Base-by-base conservation (phyloP, 2,113 vertebrate genomes). In the Penelope pileata region DNA sequence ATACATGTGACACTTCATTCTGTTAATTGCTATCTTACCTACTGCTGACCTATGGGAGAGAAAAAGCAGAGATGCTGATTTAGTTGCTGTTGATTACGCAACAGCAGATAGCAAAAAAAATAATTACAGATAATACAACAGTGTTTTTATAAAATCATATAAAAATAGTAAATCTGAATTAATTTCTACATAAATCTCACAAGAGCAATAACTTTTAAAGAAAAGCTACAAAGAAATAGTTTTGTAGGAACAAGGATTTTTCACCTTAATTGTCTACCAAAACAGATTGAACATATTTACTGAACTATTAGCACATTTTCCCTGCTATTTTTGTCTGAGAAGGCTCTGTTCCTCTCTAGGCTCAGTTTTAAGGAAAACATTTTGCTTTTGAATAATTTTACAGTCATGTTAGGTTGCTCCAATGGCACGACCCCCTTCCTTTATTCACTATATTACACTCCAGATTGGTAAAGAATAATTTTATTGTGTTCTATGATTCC, bases 111-210 rank as follows among this genome's bases (percentile, higher is more conserved):
- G 36, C 30, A 76, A 84, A 82, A 88, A 86, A 87, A 81, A 59
- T 60, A 87, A 88, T 63, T 91, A 67, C 26, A 87, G 45, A 34
- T n/a, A 91, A 45, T 6, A 23, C 29, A 87, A 83, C 23, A 66
- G n/a, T 78, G 80, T 86, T 23, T 81, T 78, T 84, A 66, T 77
- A 56, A 83, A 91, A 83, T 27, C 8, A 8, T 58, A 60, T 62
- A 81, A 84, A 95, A 94, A 76, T 34, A 75, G 51, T 63, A 86
- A 80, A 94, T 27, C n/a, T 90, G 72, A 93, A 93, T 85, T 91
- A 68, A 86, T 88, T 85, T 90, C 76, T 76, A 66, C 21, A 63
- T 86, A 36, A 81, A 88, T 63, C 83, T 32, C 59, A 80, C 62
- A 42, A 66, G 9, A 91, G 29, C 29, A 60, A 29, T 72, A 68